Evolutionary conservation across 64 coral and sea anemone species (phyloP).

Genomic region (Acropora yongei): DNA sequence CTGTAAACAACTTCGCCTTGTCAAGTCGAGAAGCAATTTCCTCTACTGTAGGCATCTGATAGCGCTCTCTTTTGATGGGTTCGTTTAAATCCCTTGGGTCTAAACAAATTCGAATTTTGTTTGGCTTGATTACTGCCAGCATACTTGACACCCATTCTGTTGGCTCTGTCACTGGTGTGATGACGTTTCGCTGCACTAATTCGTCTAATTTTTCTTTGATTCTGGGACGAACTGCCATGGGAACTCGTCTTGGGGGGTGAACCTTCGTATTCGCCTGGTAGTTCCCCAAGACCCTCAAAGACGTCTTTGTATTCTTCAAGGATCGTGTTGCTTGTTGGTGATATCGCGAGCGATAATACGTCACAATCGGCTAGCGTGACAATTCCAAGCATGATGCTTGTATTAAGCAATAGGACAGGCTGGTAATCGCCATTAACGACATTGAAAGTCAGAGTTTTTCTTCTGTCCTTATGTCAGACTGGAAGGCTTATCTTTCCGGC

Average conservation of each 20-base stretch:
- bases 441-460: neutral
- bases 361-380: neutral
- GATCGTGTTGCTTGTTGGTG: neutral
- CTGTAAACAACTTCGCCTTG: neutral
- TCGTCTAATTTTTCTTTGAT: too few relatives aligned
- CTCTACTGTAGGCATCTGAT: conserved; percentile 30
- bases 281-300: conserved; percentile 20
- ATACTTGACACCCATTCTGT: too few relatives aligned
- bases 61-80: conserved; percentile 8
- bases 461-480: neutral
- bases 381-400: too few relatives aligned
- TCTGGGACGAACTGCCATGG: conserved; percentile 1
- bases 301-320: conserved; percentile 18
- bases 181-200: neutral
- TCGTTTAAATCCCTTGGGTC: too few relatives aligned
- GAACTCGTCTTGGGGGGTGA: conserved; percentile 25
- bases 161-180: neutral
- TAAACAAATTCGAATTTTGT: too few relatives aligned
- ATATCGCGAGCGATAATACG: neutral
- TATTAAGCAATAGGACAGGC: too few relatives aligned
- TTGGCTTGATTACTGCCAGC: too few relatives aligned
- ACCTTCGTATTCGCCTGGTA: conserved; percentile 40
- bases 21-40: neutral
- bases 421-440: too few relatives aligned
- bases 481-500: neutral